Percentiles rank a stretch among this genome's conserved stretches.
These are phyloP conservation scores for Okapia johnstoni DNA, from an alignment of 2,113 vertebrate species.

Conservation along the genomic window DNA sequence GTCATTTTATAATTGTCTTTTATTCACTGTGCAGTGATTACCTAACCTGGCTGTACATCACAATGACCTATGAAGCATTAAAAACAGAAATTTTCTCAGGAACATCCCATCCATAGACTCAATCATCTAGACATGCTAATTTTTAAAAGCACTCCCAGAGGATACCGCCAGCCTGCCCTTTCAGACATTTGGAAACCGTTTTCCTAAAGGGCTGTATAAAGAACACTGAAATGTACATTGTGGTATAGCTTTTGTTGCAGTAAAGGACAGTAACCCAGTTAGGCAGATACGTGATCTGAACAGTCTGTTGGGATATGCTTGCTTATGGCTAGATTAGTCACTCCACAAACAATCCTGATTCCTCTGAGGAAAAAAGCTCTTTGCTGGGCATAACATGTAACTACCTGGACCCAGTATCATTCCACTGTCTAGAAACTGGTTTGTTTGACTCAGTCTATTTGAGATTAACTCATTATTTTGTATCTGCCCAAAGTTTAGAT, in stretches of 20 bases:
- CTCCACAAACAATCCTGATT: neutral
- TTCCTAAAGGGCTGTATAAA: neutral
- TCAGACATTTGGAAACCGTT: conserved; percentile 20
- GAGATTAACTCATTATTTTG: conserved; percentile 1
- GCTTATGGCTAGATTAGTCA: neutral
- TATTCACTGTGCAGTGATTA: conserved; percentile 29
- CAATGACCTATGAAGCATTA: conserved; percentile 8
- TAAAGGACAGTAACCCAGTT: neutral
- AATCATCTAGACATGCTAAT: neutral
- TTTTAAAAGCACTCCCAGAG: neutral
- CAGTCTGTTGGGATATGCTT: neutral
- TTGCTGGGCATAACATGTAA: conserved; percentile 7
- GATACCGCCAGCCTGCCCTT: neutral
- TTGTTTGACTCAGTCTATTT: neutral
- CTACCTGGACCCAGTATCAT: neutral
- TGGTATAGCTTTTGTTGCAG: neutral
- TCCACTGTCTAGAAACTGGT: neutral
- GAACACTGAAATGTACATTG: conserved; percentile 11
- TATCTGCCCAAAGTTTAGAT: neutral
- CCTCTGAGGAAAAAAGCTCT: neutral
- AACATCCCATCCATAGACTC: neutral
- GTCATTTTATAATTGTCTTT: neutral
- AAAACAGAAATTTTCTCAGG: conserved; percentile 19
- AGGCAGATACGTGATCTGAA: neutral
- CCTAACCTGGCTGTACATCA: neutral